Evolutionary conservation across 2,797 vertebrate species (phyloP), one percentile per base, ranked within the genome.

Genomic region (Lepilemur ruficaudatus): DNA sequence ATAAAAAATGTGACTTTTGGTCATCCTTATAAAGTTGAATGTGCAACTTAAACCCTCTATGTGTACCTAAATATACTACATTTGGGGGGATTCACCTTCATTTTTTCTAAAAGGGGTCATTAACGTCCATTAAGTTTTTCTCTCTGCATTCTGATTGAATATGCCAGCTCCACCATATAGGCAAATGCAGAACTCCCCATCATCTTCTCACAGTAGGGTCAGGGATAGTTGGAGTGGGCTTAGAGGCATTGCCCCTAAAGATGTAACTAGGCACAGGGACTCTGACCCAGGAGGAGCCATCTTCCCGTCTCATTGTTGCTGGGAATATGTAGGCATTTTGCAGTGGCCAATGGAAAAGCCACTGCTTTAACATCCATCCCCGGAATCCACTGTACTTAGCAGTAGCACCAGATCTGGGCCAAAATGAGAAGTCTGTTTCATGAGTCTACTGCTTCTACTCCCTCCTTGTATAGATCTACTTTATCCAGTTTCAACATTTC

Each of bases 231-330:
- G 55, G 6, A 20, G 0, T 13, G 22, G 13, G 8, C n/a, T 76
- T 46, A 35, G 5, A 57, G 59, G n/a, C 65, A 15, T 23, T 46
- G 4, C 25, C 17, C 57, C 61, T 61, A 20, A 25, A 85, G 41
- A 7, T 85, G 0, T 23, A 59, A 25, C 10, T 55, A 63, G 23
- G 17, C 22, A 11, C 1, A 2, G 10, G 25, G 28, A 57, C 69
- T 14, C 7, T 14, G 2, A 41, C 8, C 5, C 9, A 1, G 0
- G 0, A 3, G 1, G 9, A 48, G 9, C 1, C 38, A 28, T 57
- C 13, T 57, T 0, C 38, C 57, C 23, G 43, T 25, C 32, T 57
- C 48, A 17, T 28, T 63, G 6, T 80, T 38, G 28, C 17, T 63
- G 7, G 14, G 4, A 35, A 8, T 7, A n/a, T 46, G 5, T 5